Evolutionary conservation across 2,797 vertebrate genomes (phyloP).

Genomic region (Leucoraja ocellata): DNA sequence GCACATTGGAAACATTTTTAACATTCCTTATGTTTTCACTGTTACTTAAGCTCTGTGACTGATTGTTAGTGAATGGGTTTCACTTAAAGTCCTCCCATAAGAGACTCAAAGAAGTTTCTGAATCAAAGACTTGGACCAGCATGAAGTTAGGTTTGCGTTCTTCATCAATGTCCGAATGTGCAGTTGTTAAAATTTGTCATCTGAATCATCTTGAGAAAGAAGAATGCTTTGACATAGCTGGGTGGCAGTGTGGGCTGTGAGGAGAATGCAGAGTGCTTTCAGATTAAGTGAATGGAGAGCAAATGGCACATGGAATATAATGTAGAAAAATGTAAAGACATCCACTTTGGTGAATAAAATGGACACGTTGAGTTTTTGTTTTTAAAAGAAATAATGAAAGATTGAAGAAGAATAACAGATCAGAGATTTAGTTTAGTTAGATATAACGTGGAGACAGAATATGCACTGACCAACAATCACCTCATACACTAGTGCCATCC

Average conservation of each 20-base stretch:
- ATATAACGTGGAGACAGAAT: too few relatives aligned
- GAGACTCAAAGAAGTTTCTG: constrained; percentile 67
- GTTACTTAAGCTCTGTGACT: constrained; percentile 58
- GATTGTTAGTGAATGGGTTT: constrained; percentile 52
- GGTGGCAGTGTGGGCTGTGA: background rate
- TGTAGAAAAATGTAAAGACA: too few relatives aligned
- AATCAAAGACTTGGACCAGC: constrained; percentile 56
- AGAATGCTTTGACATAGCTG: background rate
- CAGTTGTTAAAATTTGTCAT: constrained; percentile 59
- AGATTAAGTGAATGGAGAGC: too few relatives aligned
- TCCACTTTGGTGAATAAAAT: too few relatives aligned
- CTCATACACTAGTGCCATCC: too few relatives aligned
- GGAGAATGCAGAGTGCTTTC: too few relatives aligned
- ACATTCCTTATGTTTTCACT: constrained; percentile 60
- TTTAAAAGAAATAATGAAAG: too few relatives aligned
- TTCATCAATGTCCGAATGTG: constrained; percentile 66
- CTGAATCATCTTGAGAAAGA: constrained; percentile 44
- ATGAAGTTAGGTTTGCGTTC: constrained; percentile 69
- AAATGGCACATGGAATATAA: too few relatives aligned
- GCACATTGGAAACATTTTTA: constrained; percentile 60
- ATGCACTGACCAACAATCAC: too few relatives aligned
- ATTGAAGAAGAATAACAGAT: too few relatives aligned
- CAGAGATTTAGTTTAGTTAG: too few relatives aligned
- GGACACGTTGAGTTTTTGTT: too few relatives aligned
- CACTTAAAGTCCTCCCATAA: constrained; percentile 61